Base-by-base conservation (phyloP, 2,113 vertebrate genomes). In the Sitta europaea region DNA sequence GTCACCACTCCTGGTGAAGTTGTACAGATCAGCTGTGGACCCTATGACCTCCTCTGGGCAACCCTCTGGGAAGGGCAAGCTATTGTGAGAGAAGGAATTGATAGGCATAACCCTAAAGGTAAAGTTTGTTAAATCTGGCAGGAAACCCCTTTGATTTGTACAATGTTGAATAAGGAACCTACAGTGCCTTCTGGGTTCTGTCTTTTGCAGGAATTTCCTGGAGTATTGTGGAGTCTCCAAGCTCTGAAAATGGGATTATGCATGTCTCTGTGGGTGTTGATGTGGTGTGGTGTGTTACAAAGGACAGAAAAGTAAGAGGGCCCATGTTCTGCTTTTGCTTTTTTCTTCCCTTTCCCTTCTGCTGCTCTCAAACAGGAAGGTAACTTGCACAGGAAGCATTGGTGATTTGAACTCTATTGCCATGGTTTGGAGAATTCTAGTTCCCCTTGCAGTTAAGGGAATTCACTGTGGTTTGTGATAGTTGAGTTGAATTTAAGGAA, bases 1-100 rank as follows among this genome's bases (percentile, higher is more conserved):
- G 89, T 99, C 45, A 45, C 95, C 31, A 97, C 98, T 42, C 99
- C 99, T 2, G 99, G 98, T 47, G 99, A 99, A 96, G 99, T 98
- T n/a, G 98, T 99, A 27, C 99, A 99, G 98, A 98, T 99, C 96
- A 99, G 99, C 97, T 99, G 99, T 83, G 99, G 99, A 12, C 98
- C 99, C 0, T 98, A 98, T 48, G 99, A 99, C 79, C 98, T 99
- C 78, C 95, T 99, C 12, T 99, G 99, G 99, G 99, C 98, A 15
- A 99, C 99, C 35, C 98, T 99, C 58, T 99, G 99, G 99, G 99
- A 99, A 96, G 99, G 99, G 12, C 99, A 99, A 91, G 98, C 99
- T 58, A 97, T 99, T 63, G 99, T 99, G 91, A 98, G 99, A 79
- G 98, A 99, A 97, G 99, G 99, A 73, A 98, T 99, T 86, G 96